Evolutionary conservation across 2,113 vertebrate genomes (phyloP).

Genomic region (Irena cyanogastra): DNA sequence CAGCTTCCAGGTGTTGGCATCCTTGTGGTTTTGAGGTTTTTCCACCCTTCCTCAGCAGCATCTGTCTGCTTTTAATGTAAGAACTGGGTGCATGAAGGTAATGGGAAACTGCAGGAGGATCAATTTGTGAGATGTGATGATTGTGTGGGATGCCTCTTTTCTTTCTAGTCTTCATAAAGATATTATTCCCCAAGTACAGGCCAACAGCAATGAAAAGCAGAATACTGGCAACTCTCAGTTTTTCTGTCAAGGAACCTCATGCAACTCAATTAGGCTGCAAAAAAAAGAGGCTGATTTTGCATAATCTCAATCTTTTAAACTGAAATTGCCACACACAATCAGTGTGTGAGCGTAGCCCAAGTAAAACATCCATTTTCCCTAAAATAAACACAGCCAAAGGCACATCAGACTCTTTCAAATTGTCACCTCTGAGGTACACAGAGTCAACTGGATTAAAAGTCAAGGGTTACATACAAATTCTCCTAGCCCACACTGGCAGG

Average conservation of each 20-base stretch:
- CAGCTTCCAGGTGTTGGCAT: not conserved
- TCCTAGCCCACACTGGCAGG: not conserved
- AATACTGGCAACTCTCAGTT: not conserved
- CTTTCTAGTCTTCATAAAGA: not conserved
- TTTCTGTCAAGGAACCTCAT: not conserved
- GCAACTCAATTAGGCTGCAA: not conserved
- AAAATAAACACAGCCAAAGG: not conserved
- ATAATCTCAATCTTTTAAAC: not conserved
- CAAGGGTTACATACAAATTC: not conserved
- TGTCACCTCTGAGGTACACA: not conserved
- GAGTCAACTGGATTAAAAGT: not conserved
- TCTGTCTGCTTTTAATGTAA: not conserved
- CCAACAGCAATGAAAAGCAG: not conserved
- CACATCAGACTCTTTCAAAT: not conserved
- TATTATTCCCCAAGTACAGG: not conserved
- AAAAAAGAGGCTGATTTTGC: not conserved
- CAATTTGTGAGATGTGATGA: not conserved
- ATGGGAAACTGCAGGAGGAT: not conserved
- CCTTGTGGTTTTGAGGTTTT: not conserved
- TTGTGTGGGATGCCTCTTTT: not conserved
- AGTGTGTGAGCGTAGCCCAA: not conserved
- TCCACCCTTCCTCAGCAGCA: not conserved
- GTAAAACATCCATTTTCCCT: not conserved
- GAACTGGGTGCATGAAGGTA: not conserved
- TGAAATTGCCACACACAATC: not conserved